Conservation (phyloP, 2,797 vertebrate genomes). For the Coluber constrictor region DNA sequence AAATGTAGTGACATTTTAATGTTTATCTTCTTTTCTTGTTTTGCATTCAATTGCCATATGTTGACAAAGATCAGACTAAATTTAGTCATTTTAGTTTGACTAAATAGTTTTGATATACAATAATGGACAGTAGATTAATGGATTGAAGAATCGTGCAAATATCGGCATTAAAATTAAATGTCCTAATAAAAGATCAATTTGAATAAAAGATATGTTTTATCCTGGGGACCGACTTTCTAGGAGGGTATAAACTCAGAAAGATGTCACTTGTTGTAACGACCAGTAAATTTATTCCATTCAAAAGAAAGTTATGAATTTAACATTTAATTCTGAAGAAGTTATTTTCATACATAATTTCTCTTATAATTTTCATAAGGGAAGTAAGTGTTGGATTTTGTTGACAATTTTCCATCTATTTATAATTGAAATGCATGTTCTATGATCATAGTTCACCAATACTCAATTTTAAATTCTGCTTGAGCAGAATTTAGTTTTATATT, state of each 20-base stretch:
- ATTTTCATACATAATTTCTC: neutral
- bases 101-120: neutral
- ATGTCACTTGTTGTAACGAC: neutral
- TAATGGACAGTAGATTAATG: neutral
- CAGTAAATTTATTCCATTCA: neutral
- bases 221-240: neutral
- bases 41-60: neutral
- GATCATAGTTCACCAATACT: neutral
- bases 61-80: neutral
- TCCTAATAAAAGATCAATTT: neutral
- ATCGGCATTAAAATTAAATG: conserved; percentile 10
- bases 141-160: neutral
- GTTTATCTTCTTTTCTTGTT: neutral
- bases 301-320: conserved; percentile 5
- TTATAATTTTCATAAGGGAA: no score
- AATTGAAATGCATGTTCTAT: neutral
- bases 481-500: neutral
- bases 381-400: neutral
- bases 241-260: neutral
- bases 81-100: neutral
- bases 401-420: neutral
- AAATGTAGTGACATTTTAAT: neutral
- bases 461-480: neutral
- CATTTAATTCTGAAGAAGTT: neutral
- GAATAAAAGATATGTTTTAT: neutral